Conservation (phyloP, 2,888 invertebrate genomes). For the Eristalis pertinax region DNA sequence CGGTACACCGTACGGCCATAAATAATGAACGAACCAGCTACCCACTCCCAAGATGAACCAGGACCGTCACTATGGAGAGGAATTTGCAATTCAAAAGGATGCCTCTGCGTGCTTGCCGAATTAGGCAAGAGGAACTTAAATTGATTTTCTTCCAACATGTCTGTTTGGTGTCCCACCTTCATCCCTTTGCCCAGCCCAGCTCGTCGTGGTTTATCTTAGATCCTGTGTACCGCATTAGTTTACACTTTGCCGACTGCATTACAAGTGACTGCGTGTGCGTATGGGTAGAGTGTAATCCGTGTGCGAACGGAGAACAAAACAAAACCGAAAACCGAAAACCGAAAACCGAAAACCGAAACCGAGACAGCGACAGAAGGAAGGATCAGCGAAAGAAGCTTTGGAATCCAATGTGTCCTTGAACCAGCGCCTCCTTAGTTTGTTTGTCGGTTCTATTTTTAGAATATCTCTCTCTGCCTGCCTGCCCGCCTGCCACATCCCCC, state of each 20-base stretch:
- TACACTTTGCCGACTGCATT: slow-evolving; percentile 15
- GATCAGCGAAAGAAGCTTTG: neutral
- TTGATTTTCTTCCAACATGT: neutral
- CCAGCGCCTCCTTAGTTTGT: slow-evolving; percentile 16
- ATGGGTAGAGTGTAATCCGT: neutral
- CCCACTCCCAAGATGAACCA: no score
- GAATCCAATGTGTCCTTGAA: slow-evolving; percentile 64
- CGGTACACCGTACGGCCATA: no score
- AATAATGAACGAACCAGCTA: neutral
- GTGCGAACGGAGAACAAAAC: slow-evolving; percentile 17
- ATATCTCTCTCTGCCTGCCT: slow-evolving; percentile 35
- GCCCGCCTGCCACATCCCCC: neutral
- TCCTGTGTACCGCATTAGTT: neutral
- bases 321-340: slow-evolving; percentile 7
- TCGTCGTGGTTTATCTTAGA: no score
- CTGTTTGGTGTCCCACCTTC: neutral
- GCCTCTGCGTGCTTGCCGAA: neutral
- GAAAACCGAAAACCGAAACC: neutral
- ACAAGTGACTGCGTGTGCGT: slow-evolving; percentile 6
- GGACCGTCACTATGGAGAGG: neutral
- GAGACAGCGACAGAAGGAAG: neutral
- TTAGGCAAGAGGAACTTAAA: slow-evolving; percentile 29
- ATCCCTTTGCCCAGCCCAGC: no score
- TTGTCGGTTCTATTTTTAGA: slow-evolving; percentile 63
- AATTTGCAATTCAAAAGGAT: slow-evolving; percentile 13